Evolutionary conservation across 1,140 invertebrate genomes (phyloP).

Genomic region (Drosophila bocki): DNA sequence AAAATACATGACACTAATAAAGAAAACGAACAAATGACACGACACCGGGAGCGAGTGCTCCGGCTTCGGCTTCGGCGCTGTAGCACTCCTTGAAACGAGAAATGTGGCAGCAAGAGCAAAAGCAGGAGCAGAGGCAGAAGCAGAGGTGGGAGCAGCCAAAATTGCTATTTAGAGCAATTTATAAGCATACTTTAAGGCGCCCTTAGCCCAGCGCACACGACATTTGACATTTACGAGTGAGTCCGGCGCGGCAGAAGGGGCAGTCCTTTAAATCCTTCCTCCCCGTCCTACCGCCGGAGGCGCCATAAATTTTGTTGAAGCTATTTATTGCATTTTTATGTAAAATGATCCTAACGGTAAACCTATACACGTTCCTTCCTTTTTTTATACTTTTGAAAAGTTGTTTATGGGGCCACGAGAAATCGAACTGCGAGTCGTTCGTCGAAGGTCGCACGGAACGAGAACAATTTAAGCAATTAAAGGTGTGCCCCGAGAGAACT

Average conservation of each 20-base stretch:
- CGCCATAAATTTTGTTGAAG: slow-evolving; percentile 70
- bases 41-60: slow-evolving; percentile 48
- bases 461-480: slow-evolving; percentile 70
- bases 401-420: slow-evolving; percentile 71
- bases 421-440: slow-evolving; percentile 56
- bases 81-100: slow-evolving; percentile 21
- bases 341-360: slow-evolving; percentile 71
- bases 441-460: slow-evolving; percentile 45
- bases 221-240: slow-evolving; percentile 81
- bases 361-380: slow-evolving; percentile 36
- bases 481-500: slow-evolving; percentile 25
- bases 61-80: slow-evolving; percentile 9
- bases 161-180: slow-evolving; percentile 81
- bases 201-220: slow-evolving; percentile 41
- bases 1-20: slow-evolving; percentile 85
- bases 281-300: slow-evolving; percentile 18
- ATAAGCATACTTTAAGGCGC: slow-evolving; percentile 81
- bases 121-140: neutral
- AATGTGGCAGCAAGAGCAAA: neutral
- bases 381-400: slow-evolving; percentile 47
- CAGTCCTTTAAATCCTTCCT: slow-evolving; percentile 29
- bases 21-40: slow-evolving; percentile 85
- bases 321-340: slow-evolving; percentile 85
- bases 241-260: slow-evolving; percentile 5
- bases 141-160: slow-evolving; percentile 44